These are phyloP conservation scores for Taxidea taxus DNA, from an alignment of 2,113 vertebrate genomes.

Conservation along the genomic window DNA sequence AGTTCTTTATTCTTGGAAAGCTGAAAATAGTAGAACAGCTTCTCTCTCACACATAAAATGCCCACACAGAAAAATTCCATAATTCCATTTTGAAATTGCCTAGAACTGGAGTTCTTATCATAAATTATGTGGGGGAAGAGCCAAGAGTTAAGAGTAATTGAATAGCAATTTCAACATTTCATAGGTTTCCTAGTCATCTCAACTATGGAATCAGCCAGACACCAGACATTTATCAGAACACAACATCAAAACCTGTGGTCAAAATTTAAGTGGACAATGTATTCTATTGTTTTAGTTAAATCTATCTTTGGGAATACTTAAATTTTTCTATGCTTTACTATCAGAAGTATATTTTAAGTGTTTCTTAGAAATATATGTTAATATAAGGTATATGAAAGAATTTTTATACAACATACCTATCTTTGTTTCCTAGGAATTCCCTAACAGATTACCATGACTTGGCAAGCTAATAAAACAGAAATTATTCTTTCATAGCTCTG, in stretches of 20 bases:
- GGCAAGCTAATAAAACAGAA: neutral
- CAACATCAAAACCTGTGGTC: neutral
- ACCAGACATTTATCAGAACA: neutral
- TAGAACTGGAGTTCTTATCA: neutral
- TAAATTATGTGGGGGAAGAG: neutral
- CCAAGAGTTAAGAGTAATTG: neutral
- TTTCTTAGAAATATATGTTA: neutral
- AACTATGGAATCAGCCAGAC: neutral
- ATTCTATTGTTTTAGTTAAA: neutral
- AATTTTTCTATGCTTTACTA: neutral
- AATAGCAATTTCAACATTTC: neutral
- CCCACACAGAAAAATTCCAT: neutral
- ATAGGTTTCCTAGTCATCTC: neutral
- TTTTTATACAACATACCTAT: neutral
- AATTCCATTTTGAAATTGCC: neutral
- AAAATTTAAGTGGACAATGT: neutral
- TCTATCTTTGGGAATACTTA: neutral
- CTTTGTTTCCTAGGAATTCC: neutral
- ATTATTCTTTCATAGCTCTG: neutral
- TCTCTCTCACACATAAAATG: neutral
- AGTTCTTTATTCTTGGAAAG: constrained; percentile 40
- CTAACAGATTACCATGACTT: neutral
- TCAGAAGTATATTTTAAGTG: neutral
- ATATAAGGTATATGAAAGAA: neutral
- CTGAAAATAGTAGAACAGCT: neutral